Percentiles rank a stretch among this genome's conserved stretches.
Conservation (phyloP, 1,140 invertebrate genomes). For the Melitaea cinxia region DNA sequence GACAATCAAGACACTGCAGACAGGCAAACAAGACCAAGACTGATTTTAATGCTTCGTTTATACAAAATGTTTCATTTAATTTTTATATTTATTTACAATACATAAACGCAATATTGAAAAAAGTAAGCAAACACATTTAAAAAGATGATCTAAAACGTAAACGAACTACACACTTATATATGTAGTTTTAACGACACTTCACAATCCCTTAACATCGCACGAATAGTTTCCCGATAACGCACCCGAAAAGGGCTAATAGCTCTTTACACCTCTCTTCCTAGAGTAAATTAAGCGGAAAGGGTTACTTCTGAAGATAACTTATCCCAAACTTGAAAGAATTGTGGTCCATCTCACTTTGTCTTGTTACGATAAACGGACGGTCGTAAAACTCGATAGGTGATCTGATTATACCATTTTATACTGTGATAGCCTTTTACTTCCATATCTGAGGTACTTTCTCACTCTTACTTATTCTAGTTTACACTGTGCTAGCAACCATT, state of each 20-base stretch:
- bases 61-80: too few species aligned
- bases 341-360: conserved; percentile 3
- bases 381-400: conserved; percentile 9
- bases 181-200: neutral
- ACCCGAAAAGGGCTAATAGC: conserved; percentile 15
- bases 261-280: conserved; percentile 11
- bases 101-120: too few species aligned
- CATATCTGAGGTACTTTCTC: neutral
- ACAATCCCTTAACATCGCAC: neutral
- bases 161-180: neutral
- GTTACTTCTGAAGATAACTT: conserved; percentile 12
- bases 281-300: conserved; percentile 26
- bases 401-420: neutral
- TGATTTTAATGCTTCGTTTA: too few species aligned
- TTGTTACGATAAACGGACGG: conserved; percentile 7
- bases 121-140: neutral
- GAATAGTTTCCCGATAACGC: neutral
- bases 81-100: too few species aligned
- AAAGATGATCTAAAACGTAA: neutral
- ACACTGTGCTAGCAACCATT: too few species aligned
- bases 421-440: neutral
- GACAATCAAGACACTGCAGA: too few species aligned
- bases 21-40: too few species aligned
- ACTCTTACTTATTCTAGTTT: too few species aligned
- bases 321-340: conserved; percentile 10